Base-by-base conservation (phyloP, 53 echinoderm and acorn worm genomes). In the Echinarachnius parma region DNA sequence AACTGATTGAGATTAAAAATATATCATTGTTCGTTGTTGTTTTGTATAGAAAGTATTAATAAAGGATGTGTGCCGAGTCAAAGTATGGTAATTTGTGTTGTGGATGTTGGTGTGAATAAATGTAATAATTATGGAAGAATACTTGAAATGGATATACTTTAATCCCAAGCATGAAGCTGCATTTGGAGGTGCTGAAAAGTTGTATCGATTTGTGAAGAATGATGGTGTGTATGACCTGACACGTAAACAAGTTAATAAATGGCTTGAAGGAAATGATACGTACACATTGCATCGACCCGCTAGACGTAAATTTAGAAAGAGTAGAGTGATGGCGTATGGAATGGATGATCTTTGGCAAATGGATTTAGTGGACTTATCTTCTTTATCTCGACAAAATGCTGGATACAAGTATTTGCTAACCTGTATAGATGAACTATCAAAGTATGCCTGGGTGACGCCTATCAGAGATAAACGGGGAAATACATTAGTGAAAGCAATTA, bases 401-500 rank as follows among this genome's bases (percentile, higher is more conserved):
- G 70, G 64, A 2, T 67, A 45, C 33, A 80, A 64, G 19, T 88
- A 60, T 61, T 20, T 88, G 25, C 15, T 88, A 67, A 88, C 80
- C 39, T 84, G 89, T 46, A 84, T 84, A 53, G 81, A 89, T 61
- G 77, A 77, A 18, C 62, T 80, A 15, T 88, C 88, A 8, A 88
- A 83, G 34, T 79, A 75, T 26, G 83, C 88, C 2, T 88, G 83
- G 83, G 81, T 37, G 0, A 18, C 66, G 19, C 82, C 87, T 5
- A 15, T 87, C 23, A 82, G 82, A 48, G 59, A 79, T 75, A 88
- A 88, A 33, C 52, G 47, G 0, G 64, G 64, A 14, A 25, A 62
- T 19, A 65, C 35, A 5, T 32, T 78, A 36, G 21, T 78, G 37
- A 54, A 23, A 5, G 64, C 64, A 5, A 22, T 78, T 3, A 62